phyloP scores from a whole-genome alignment of 2,113 vertebrate species.

The Triplophysa rosa region DNA sequence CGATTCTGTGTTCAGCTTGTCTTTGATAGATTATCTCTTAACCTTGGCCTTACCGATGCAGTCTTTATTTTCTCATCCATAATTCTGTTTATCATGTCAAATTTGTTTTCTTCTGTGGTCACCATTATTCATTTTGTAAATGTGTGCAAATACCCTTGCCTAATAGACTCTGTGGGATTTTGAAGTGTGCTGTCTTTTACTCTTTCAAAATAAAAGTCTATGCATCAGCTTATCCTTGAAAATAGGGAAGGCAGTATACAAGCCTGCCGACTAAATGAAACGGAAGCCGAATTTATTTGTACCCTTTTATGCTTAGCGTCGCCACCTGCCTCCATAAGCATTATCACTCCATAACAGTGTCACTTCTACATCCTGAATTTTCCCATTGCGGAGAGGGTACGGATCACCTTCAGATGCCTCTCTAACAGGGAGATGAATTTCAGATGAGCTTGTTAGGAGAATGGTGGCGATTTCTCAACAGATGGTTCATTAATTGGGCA shows the following conservation, averaged over 20 bases:
- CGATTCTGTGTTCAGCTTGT: conserved; percentile 44
- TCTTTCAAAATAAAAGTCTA: conserved; percentile 39
- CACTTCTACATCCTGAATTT: conserved; percentile 17
- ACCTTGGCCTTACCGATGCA: conserved; percentile 66
- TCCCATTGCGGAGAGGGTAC: conserved; percentile 36
- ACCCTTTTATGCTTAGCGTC: background rate
- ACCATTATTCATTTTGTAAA: conserved; percentile 23
- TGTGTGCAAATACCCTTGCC: conserved; percentile 35
- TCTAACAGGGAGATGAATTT: conserved; percentile 31
- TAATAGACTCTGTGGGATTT: conserved; percentile 42
- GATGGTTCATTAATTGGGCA: conserved; percentile 39
- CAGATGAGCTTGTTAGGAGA: conserved; percentile 27
- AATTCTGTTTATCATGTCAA: conserved; percentile 26
- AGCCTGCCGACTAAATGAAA: conserved; percentile 12
- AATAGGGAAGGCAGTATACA: background rate
- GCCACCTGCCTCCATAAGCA: background rate
- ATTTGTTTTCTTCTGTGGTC: conserved; percentile 20
- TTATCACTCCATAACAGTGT: no score
- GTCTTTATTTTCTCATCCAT: conserved; percentile 38
- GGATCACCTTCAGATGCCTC: conserved; percentile 18
- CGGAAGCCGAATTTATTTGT: background rate
- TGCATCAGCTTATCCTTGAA: conserved; percentile 43
- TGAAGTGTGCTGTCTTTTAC: conserved; percentile 44
- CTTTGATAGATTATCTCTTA: conserved; percentile 53
- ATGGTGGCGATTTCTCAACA: conserved; percentile 27